These are phyloP conservation scores for Teinopalpus imperialis DNA, from an alignment of 2,888 invertebrate genomes.

Conservation along the genomic window DNA sequence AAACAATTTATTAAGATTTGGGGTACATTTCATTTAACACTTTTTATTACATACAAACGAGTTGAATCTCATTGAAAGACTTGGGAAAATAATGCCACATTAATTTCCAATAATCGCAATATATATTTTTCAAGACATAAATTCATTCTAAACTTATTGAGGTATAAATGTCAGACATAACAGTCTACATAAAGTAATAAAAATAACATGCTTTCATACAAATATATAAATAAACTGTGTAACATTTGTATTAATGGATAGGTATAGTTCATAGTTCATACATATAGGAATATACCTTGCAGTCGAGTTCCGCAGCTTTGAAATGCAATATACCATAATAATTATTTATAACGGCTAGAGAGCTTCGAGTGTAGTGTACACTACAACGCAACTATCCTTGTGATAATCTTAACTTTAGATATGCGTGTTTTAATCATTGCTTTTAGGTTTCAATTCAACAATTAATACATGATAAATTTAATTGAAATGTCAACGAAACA, in stretches of 20 bases:
- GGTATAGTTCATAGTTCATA: constrained; percentile 38
- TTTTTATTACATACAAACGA: not conserved
- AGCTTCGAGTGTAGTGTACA: constrained; percentile 40
- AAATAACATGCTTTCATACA: constrained; percentile 57
- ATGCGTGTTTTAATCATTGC: constrained; percentile 1
- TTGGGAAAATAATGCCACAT: constrained; percentile 51
- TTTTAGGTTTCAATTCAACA: constrained; percentile 12
- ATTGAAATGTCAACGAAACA: constrained; percentile 54
- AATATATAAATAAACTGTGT: constrained; percentile 49
- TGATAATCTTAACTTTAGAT: not conserved
- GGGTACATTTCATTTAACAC: not conserved
- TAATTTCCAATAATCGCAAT: constrained; percentile 64
- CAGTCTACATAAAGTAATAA: constrained; percentile 62
- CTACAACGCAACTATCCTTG: constrained; percentile 4
- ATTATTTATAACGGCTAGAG: constrained; percentile 50
- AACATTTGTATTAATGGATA: constrained; percentile 47
- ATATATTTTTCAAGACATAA: constrained; percentile 73
- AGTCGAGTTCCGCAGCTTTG: constrained; percentile 38
- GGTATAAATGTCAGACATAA: constrained; percentile 75
- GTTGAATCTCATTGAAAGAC: constrained; percentile 13
- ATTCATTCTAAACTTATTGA: constrained; percentile 76
- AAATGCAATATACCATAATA: constrained; percentile 49
- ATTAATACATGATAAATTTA: constrained; percentile 5
- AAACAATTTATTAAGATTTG: not conserved
- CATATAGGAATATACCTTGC: constrained; percentile 30